Conservation (phyloP, 2,113 vertebrate species). For the Equus przewalskii region DNA sequence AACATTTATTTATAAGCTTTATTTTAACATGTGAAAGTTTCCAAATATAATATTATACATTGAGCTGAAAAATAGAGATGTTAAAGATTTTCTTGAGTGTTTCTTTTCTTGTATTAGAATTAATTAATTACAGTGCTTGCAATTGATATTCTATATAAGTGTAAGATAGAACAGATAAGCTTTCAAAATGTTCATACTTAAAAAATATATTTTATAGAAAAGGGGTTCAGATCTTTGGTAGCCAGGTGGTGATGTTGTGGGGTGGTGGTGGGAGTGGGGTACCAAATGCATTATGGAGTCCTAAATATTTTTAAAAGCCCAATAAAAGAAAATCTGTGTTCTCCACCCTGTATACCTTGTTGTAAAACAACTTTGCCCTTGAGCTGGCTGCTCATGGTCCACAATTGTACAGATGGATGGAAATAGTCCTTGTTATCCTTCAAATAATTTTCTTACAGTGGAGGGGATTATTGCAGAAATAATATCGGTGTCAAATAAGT, state of each 20-base stretch:
- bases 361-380: fast-evolving
- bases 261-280: no score
- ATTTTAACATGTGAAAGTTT: neutral
- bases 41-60: neutral
- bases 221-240: neutral
- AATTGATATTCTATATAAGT: fast-evolving
- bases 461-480: neutral
- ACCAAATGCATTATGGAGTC: no score
- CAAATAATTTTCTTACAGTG: neutral
- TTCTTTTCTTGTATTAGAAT: neutral
- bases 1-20: neutral
- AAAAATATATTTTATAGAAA: neutral
- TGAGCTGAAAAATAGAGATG: neutral
- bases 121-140: neutral
- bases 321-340: fast-evolving
- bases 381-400: fast-evolving
- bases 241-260: no score
- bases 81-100: neutral
- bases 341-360: neutral
- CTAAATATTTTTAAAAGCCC: neutral
- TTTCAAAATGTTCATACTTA: neutral
- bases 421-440: fast-evolving
- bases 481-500: neutral
- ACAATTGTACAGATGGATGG: no score
- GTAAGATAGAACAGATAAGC: neutral